Percentiles rank a stretch among this genome's conserved stretches.
Evolutionary conservation across 2,888 invertebrate species (phyloP).

Genomic region (Cartodere bifasciata): DNA sequence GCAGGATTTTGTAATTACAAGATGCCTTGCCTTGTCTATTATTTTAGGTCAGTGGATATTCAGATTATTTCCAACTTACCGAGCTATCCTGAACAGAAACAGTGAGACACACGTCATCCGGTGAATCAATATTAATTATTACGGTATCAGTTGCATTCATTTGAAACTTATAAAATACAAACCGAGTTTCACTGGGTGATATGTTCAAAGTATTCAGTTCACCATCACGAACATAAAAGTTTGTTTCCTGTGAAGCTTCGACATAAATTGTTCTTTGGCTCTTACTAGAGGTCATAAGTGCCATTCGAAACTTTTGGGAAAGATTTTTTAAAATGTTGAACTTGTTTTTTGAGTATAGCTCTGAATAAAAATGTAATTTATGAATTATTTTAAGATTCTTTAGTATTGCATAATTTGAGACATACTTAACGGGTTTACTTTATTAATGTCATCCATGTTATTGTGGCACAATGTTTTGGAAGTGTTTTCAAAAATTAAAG

Average conservation of each 20-base stretch:
- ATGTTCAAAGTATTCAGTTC: constrained; percentile 34
- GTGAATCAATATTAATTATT: constrained; percentile 50
- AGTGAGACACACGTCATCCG: constrained; percentile 57
- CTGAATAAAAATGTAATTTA: constrained; percentile 12
- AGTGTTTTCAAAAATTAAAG: constrained; percentile 30
- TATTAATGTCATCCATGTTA: constrained; percentile 32
- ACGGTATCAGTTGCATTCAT: too few relatives aligned
- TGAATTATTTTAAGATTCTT: not conserved
- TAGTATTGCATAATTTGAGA: not conserved
- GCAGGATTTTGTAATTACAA: not conserved
- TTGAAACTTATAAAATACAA: constrained; percentile 45
- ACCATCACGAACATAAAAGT: constrained; percentile 44
- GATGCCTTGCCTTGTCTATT: too few relatives aligned
- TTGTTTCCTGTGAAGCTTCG: constrained; percentile 42
- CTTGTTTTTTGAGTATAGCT: not conserved
- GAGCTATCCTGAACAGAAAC: constrained; percentile 67
- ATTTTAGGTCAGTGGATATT: too few relatives aligned
- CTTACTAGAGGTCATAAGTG: constrained; percentile 44
- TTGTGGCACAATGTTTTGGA: constrained; percentile 51
- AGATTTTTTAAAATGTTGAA: constrained; percentile 15
- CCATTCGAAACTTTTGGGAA: constrained; percentile 25
- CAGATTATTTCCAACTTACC: too few relatives aligned
- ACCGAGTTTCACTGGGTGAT: constrained; percentile 43
- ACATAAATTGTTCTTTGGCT: constrained; percentile 47
- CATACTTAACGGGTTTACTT: too few relatives aligned